These are phyloP conservation scores for Papilio protenor DNA, from an alignment of 2,888 invertebrate genomes.

Conservation along the genomic window DNA sequence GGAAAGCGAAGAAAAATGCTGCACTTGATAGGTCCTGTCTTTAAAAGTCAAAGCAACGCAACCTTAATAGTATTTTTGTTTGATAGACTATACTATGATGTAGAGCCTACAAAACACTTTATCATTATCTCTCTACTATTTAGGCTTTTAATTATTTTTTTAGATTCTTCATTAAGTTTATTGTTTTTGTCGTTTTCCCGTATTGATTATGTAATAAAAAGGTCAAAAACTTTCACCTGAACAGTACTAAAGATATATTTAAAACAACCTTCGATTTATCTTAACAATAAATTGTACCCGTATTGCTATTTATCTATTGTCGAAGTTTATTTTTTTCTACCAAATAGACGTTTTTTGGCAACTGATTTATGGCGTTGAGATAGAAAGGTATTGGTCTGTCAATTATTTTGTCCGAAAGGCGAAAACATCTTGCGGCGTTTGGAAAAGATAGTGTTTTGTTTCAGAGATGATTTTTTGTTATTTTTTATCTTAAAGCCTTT, in stretches of 20 bases:
- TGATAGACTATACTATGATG: too few relatives aligned
- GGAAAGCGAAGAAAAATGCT: too few relatives aligned
- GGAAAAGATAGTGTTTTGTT: constrained; percentile 10
- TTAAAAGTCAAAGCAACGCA: too few relatives aligned
- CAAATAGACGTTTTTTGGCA: constrained; percentile 38
- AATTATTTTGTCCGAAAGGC: constrained; percentile 44
- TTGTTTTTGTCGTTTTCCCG: background rate
- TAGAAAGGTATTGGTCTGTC: constrained; percentile 41
- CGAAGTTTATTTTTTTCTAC: constrained; percentile 28
- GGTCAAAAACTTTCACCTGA: constrained; percentile 23
- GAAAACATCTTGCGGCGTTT: constrained; percentile 39
- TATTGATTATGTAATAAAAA: background rate
- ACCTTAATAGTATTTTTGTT: too few relatives aligned
- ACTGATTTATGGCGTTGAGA: constrained; percentile 40
- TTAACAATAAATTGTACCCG: constrained; percentile 37
- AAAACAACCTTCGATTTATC: constrained; percentile 34
- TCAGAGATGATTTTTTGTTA: background rate
- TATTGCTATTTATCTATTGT: constrained; percentile 36
- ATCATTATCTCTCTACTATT: too few relatives aligned
- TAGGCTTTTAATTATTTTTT: too few relatives aligned
- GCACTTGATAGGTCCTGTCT: too few relatives aligned
- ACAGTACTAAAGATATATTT: constrained; percentile 13
- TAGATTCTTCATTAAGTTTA: too few relatives aligned
- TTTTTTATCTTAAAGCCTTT: background rate
- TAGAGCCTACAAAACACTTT: too few relatives aligned